These are phyloP conservation scores for Scaptomyza reducta DNA, from an alignment of 2,888 invertebrate species.

Conservation along the genomic window DNA sequence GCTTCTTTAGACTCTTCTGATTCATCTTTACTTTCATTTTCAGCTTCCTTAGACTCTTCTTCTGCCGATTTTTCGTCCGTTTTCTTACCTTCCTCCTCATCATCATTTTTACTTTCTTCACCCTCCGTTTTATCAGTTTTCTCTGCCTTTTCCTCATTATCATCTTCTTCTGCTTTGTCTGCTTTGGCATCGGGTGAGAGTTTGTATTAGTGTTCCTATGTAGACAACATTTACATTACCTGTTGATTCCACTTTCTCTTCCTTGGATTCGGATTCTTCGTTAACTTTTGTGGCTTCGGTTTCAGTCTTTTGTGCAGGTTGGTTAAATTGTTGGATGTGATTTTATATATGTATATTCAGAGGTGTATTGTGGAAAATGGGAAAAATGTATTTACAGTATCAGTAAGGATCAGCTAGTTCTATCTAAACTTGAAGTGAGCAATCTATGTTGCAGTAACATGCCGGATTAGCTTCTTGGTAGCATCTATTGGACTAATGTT, in stretches of 20 bases:
- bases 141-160: slow-evolving; percentile 21
- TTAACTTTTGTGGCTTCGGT: slow-evolving; percentile 45
- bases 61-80: slow-evolving; percentile 23
- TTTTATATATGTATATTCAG: slow-evolving; percentile 26
- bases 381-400: slow-evolving; percentile 53
- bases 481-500: slow-evolving; percentile 45
- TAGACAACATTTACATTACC: slow-evolving; percentile 49
- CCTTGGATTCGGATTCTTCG: slow-evolving; percentile 47
- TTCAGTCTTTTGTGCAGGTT: slow-evolving; percentile 52
- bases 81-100: slow-evolving; percentile 26
- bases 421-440: slow-evolving; percentile 13
- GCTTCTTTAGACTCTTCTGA: slow-evolving; percentile 9
- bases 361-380: slow-evolving; percentile 20
- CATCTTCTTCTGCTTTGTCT: slow-evolving; percentile 39
- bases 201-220: slow-evolving; percentile 24
- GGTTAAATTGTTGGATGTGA: slow-evolving; percentile 29
- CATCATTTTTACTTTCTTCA: slow-evolving; percentile 13
- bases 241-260: slow-evolving; percentile 42
- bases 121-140: slow-evolving; percentile 30
- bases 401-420: slow-evolving; percentile 20
- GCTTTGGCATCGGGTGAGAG: slow-evolving; percentile 28
- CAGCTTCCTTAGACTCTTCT: slow-evolving; percentile 13
- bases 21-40: slow-evolving; percentile 20
- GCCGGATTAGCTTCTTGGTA: slow-evolving; percentile 43
- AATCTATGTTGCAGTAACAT: slow-evolving; percentile 45